phyloP scores from a whole-genome alignment of 92 coral and sea anemone species.

The Pocillopora grandis region DNA sequence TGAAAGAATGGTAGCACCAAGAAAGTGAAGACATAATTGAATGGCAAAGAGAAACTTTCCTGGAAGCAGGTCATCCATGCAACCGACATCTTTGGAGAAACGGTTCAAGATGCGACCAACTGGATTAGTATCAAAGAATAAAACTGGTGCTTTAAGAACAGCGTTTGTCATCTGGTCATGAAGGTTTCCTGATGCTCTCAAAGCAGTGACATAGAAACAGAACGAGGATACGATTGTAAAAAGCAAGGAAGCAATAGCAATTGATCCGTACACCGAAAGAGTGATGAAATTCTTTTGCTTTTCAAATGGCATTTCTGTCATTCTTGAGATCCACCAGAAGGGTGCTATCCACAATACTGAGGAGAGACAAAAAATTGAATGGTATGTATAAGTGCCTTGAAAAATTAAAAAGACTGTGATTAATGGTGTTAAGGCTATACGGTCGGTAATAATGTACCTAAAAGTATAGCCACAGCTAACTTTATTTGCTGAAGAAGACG shows the following conservation, averaged over 20 bases:
- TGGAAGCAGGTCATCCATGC: constrained; percentile 33
- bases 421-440: no score
- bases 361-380: neutral
- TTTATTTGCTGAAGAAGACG: no score
- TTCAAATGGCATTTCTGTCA: constrained; percentile 25
- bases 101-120: constrained; percentile 34
- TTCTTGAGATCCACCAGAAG: constrained; percentile 28
- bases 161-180: constrained; percentile 28
- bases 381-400: no score
- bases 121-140: constrained; percentile 38
- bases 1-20: constrained; percentile 10
- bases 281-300: constrained; percentile 12
- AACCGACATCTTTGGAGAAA: constrained; percentile 30
- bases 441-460: no score
- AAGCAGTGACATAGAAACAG: constrained; percentile 25
- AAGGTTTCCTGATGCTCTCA: constrained; percentile 25
- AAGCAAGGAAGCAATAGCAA: constrained; percentile 1
- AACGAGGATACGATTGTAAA: constrained; percentile 12
- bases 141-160: constrained; percentile 27
- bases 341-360: constrained; percentile 19
- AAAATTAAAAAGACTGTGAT: no score
- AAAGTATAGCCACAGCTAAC: no score
- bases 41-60: constrained; percentile 11
- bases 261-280: constrained; percentile 31
- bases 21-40: neutral